Conservation (phyloP, 2,797 vertebrate genomes). For the Spinibarbus caldwelli region DNA sequence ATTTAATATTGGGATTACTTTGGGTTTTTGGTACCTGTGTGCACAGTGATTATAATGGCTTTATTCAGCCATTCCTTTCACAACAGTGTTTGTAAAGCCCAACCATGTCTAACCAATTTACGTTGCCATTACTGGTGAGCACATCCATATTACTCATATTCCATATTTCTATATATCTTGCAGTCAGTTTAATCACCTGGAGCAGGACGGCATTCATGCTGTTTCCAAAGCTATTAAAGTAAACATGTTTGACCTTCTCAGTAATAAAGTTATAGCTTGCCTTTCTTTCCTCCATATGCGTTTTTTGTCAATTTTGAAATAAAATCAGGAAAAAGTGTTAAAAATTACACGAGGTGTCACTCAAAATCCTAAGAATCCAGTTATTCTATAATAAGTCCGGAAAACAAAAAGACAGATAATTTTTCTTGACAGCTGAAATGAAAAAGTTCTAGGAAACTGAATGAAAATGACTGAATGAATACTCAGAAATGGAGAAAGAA, state of each 20-base stretch:
- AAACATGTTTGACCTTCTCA: slow-evolving; percentile 38
- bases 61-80: slow-evolving; percentile 13
- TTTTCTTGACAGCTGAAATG: slow-evolving; percentile 26
- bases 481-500: slow-evolving; percentile 40
- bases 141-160: slow-evolving; percentile 24
- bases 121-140: not conserved
- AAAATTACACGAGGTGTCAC: slow-evolving; percentile 8
- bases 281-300: slow-evolving; percentile 1
- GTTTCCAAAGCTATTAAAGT: slow-evolving; percentile 31
- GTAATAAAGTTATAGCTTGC: slow-evolving; percentile 3
- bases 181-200: slow-evolving; percentile 28
- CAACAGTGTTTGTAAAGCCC: not conserved
- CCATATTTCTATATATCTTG: slow-evolving; percentile 20
- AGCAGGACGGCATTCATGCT: not conserved
- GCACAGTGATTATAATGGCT: slow-evolving; percentile 19
- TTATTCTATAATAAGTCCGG: slow-evolving; percentile 55
- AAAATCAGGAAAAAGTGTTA: not conserved
- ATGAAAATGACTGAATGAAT: slow-evolving; percentile 63
- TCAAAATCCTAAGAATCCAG: slow-evolving; percentile 62
- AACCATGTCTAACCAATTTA: slow-evolving; percentile 14
- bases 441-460: slow-evolving; percentile 42
- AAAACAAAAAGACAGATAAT: slow-evolving; percentile 61
- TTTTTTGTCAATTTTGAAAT: not conserved
- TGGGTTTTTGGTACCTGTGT: slow-evolving; percentile 57
- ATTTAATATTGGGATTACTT: slow-evolving; percentile 65